Base-by-base conservation (phyloP, 2,797 vertebrate genomes). In the Myripristis jacobus region DNA sequence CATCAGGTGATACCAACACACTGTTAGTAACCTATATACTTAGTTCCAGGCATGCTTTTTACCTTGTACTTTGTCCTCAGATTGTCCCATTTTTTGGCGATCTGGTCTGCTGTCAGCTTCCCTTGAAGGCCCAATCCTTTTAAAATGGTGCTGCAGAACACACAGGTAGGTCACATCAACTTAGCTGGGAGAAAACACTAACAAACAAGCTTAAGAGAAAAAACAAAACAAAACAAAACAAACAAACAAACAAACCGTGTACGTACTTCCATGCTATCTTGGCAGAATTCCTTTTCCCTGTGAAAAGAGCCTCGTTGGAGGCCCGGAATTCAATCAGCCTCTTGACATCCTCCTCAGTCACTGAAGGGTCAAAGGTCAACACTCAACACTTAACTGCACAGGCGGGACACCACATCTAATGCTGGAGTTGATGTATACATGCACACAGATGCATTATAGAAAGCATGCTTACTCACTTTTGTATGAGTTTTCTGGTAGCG, bases 241-340 rank as follows among this genome's bases (percentile, higher is more conserved):
- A 31, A 1, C 24, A 47, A 15, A 55, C 18, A n/a, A 15, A 4
- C 51, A 51, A 18, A 25, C 25, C 44, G 4, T 48, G 8, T 4
- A 56, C 87, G 0, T 84, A 94, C 92, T 92, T 92, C 93, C 93
- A 94, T 0, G 92, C 91, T n/a, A 92, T 89, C 76, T 92, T 94
- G 10, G 91, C 92, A 2, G 93, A 92, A 75, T 94, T 93, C 19
- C 91, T 89, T 53, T 91, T 92, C 46, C 93, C 92, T 0, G 92
- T 93, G 79, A 93, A 94, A 72, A 94, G 82, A 72, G 88, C 84
- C 71, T 92, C 91, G 47, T 94, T 92, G 48, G 91, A 90, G 0
- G 92, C 91, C 12, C 92, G 73, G 71, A 92, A 91, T 72, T 91
- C 89, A 13, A 94, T 94, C 68, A 94, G 78, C 76, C 91, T 73